phyloP scores from a whole-genome alignment of 37 sponge, comb jelly and placozoan species.

The Agelas oroides region DNA sequence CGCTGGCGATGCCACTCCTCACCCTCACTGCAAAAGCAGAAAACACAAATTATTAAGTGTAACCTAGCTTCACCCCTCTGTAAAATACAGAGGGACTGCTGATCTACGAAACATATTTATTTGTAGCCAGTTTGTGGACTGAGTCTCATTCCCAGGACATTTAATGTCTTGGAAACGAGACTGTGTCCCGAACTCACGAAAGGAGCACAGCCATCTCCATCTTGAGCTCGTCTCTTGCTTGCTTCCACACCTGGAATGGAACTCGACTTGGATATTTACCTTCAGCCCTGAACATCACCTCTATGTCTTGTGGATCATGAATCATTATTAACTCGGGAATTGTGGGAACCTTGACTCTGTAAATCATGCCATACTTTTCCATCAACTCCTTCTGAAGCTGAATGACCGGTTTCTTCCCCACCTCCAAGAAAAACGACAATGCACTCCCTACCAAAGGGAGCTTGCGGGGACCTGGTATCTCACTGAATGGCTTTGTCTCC shows the following conservation, averaged over 20 bases:
- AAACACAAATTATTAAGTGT: no score
- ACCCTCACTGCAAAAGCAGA: constrained; percentile 33
- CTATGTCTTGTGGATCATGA: constrained; percentile 50
- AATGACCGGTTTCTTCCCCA: not conserved
- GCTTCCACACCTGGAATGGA: no score
- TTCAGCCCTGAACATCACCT: constrained; percentile 63
- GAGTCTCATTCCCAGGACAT: no score
- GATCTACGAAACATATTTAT: not conserved
- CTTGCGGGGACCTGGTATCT: constrained; percentile 36
- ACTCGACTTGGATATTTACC: constrained; percentile 40
- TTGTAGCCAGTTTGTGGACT: not conserved
- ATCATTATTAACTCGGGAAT: constrained; percentile 43
- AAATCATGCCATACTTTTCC: constrained; percentile 48
- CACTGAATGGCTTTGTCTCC: constrained; percentile 17
- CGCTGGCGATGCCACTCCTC: constrained; percentile 44
- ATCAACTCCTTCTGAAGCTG: not conserved
- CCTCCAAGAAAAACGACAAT: not conserved
- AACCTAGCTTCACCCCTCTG: no score
- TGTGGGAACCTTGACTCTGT: constrained; percentile 38
- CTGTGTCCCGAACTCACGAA: no score
- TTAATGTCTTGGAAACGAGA: no score
- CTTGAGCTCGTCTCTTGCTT: no score
- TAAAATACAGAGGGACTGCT: no score
- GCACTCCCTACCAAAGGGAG: constrained; percentile 47
- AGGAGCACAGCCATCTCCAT: no score